phyloP scores from a whole-genome alignment of 1,140 invertebrate species.

The Macrocentrus cingulum region DNA sequence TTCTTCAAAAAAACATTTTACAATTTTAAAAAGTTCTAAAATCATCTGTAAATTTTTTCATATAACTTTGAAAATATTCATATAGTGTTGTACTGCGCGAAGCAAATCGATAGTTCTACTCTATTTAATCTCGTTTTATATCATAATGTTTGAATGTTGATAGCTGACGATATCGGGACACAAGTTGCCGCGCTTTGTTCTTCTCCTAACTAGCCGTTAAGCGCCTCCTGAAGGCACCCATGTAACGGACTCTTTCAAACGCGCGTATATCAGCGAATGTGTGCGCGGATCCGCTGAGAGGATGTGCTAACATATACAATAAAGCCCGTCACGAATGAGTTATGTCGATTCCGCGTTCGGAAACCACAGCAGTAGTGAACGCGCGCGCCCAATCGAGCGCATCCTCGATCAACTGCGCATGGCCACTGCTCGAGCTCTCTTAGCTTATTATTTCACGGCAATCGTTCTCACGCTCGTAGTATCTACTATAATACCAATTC shows the following conservation, averaged over 20 bases:
- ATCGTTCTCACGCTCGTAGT: slow-evolving; percentile 7
- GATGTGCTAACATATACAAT: too few species aligned
- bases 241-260: slow-evolving; percentile 21
- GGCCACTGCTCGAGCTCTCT: neutral
- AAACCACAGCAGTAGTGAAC: slow-evolving; percentile 5
- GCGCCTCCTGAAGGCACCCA: slow-evolving; percentile 7
- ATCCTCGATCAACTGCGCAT: slow-evolving; percentile 6
- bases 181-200: slow-evolving; percentile 20
- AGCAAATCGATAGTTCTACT: too few species aligned
- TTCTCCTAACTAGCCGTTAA: slow-evolving; percentile 25
- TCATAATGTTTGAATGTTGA: too few species aligned
- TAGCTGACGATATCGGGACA: slow-evolving; percentile 6
- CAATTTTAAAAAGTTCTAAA: too few species aligned
- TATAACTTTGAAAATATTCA: too few species aligned
- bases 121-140: too few species aligned
- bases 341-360: slow-evolving; percentile 26
- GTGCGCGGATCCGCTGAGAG: too few species aligned
- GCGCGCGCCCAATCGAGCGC: slow-evolving; percentile 12
- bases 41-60: too few species aligned
- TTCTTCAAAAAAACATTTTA: too few species aligned
- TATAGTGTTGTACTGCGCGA: too few species aligned
- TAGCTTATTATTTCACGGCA: neutral
- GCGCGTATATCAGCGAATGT: too few species aligned
- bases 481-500: neutral
- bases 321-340: slow-evolving; percentile 8